phyloP scores from a whole-genome alignment of 2,888 invertebrate genomes.

The Rotaria magnacalcarata region DNA sequence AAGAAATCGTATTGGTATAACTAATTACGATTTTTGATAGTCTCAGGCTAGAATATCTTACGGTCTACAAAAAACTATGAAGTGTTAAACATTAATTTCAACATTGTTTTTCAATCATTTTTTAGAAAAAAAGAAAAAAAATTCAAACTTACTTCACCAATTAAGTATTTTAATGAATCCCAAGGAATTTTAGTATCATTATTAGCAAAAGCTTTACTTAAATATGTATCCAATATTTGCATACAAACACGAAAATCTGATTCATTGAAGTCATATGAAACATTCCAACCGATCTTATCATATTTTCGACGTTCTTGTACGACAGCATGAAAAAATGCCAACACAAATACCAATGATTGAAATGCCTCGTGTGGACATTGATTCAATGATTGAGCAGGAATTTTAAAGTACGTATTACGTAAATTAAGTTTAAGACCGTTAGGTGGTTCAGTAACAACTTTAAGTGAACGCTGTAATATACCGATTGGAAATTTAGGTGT shows the following conservation, averaged over 20 bases:
- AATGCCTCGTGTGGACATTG: slow-evolving; percentile 73
- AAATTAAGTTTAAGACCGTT: slow-evolving; percentile 82
- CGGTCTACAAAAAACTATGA: too few relatives aligned
- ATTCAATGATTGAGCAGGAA: slow-evolving; percentile 71
- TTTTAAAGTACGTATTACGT: slow-evolving; percentile 80
- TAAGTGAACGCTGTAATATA: slow-evolving; percentile 76
- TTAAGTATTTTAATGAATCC: slow-evolving; percentile 82
- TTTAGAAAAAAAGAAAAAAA: neutral
- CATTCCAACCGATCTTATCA: slow-evolving; percentile 90
- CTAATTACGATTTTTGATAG: too few relatives aligned
- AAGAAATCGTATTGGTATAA: too few relatives aligned
- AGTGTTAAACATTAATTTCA: too few relatives aligned
- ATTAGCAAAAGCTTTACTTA: slow-evolving; percentile 66
- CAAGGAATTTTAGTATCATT: slow-evolving; percentile 73
- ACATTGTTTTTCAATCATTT: too few relatives aligned
- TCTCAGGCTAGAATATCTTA: too few relatives aligned
- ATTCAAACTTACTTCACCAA: slow-evolving; percentile 71
- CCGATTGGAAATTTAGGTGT: slow-evolving; percentile 81
- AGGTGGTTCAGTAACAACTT: slow-evolving; percentile 87
- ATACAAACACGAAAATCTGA: slow-evolving; percentile 84
- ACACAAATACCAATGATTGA: slow-evolving; percentile 75
- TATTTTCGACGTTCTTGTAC: slow-evolving; percentile 84
- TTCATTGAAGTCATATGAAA: slow-evolving; percentile 83
- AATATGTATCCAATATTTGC: slow-evolving; percentile 76
- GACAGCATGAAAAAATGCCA: slow-evolving; percentile 88